Evolutionary conservation across 2,113 vertebrate genomes (phyloP), one percentile per base, ranked within the genome.

Genomic region (Sylvia atricapilla): DNA sequence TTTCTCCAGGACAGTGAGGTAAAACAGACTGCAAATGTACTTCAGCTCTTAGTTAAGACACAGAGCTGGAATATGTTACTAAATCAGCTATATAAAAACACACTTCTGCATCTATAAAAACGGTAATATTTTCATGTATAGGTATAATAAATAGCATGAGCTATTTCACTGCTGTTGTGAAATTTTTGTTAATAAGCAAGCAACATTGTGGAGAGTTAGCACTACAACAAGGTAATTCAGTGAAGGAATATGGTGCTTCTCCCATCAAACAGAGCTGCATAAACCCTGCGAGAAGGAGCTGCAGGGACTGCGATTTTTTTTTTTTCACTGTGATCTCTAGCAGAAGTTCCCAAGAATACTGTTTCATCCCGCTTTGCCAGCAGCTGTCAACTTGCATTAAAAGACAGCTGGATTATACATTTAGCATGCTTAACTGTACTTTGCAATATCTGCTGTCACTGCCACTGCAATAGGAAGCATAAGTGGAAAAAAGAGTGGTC

Each of bases 301-400:
- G 56, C 55, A 79, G 53, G 49, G 53, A 64, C 0, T 52, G 44
- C 52, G 60, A 67, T 75, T 49, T 72, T 82, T 83, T 81, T 94
- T 79, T 76, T 17, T 76, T 17, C 56, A 53, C 27, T 44, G 58
- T 60, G 66, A 92, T 82, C n/a, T 85, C 23, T 28, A 94, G 84
- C 87, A 91, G 66, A 84, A 89, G n/a, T 53, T 66, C 76, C 67
- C 63, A 50, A 49, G 64, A 88, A 76, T 6, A 78, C 52, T 27
- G 56, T 78, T 90, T 70, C 84, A 82, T 62, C 28, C 43, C 5
- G 2, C 77, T 78, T 68, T 66, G 77, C 81, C 70, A 84, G 87
- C 46, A 85, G 81, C 84, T 95, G 91, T 84, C 87, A 93, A 11
- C 77, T 79, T 73, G 70, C 67, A 95, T 94, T 87, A 95, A 72